A percentile compares a stretch with the other conserved stretches of the same genome.
Conservation (phyloP, 2,888 invertebrate genomes). For the Temnothorax ravouxi region DNA sequence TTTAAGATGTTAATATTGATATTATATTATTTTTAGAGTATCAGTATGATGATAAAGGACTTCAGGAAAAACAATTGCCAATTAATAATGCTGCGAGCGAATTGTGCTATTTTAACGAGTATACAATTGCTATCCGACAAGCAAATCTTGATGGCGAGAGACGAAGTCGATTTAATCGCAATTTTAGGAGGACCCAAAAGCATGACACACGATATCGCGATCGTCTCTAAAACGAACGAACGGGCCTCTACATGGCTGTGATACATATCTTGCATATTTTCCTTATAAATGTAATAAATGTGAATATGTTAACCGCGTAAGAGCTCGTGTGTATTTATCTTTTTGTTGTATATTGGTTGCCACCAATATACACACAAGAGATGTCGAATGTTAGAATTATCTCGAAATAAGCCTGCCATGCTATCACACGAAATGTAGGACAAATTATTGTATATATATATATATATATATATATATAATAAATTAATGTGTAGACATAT, state of each 20-base stretch:
- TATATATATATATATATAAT: not conserved
- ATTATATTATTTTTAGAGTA: slow-evolving; percentile 71
- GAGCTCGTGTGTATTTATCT: not conserved
- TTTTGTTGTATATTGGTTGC: not conserved
- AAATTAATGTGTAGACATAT: not conserved
- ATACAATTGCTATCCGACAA: slow-evolving; percentile 75
- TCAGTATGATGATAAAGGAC: slow-evolving; percentile 76
- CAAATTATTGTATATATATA: not conserved
- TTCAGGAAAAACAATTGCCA: slow-evolving; percentile 74
- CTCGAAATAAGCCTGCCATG: not conserved
- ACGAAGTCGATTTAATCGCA: slow-evolving; percentile 76
- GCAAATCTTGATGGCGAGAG: slow-evolving; percentile 74
- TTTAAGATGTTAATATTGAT: not conserved
- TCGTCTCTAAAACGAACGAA: not conserved
- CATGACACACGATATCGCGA: slow-evolving; percentile 38
- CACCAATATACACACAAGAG: not conserved
- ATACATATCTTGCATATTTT: slow-evolving; percentile 26
- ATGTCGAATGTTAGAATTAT: not conserved
- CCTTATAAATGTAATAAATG: not conserved
- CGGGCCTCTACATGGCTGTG: slow-evolving; percentile 68
- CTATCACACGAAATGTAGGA: not conserved
- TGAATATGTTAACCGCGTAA: not conserved
- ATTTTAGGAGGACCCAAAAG: slow-evolving; percentile 66
- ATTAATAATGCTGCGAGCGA: slow-evolving; percentile 77
- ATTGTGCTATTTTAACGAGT: slow-evolving; percentile 71